Base-by-base conservation (phyloP, 2,797 vertebrate species). In the Fistularia tabacaria region DNA sequence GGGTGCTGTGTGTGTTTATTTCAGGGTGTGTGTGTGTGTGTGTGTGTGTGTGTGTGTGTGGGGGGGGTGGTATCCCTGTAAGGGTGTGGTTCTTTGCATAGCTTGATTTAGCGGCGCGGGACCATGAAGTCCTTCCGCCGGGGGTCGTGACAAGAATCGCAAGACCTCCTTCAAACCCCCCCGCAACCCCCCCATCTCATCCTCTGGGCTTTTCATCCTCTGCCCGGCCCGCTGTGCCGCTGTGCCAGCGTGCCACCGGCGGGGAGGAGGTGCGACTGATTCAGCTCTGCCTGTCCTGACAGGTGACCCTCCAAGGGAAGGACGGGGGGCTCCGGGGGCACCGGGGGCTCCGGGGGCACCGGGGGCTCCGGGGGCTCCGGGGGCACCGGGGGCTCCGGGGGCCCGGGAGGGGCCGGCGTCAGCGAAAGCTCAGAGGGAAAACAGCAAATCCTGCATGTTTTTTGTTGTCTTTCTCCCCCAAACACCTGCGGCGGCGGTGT, bases 1-100 rank as follows among this genome's bases (percentile, higher is more conserved):
- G 73, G 79, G 63, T 71, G 66, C 79, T 81, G 57, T 46, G 57
- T 77, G 78, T 68, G 79, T 81, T 82, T 77, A 77, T 78, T 79
- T 67, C 66, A 70, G 64, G 74, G 75, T 68, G 78, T 62, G 72
- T 66, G 73, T 70, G 69, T 81, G 55, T 69, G 74, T 65, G 75
- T 71, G 72, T 81, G 57, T 66, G 52, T 55, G 65, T 64, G 56
- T 80, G 54, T 69, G 71, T 51, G 57, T 66, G 66, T 72, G 53
- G 14, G 4, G 45, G 25, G 25, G 2, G 25, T 69, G 51, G 54
- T 47, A 64, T 74, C 61, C 55, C 62, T 15, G 51, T 57, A 60
- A 66, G 61, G 66, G 64, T 64, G 68, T 38, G 43, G 55, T 52
- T 81, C 60, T 68, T 51, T n/a, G n/a, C n/a, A n/a, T n/a, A 57